phyloP scores from a whole-genome alignment of 1,140 invertebrate species.

The Scylla paramamosain region DNA sequence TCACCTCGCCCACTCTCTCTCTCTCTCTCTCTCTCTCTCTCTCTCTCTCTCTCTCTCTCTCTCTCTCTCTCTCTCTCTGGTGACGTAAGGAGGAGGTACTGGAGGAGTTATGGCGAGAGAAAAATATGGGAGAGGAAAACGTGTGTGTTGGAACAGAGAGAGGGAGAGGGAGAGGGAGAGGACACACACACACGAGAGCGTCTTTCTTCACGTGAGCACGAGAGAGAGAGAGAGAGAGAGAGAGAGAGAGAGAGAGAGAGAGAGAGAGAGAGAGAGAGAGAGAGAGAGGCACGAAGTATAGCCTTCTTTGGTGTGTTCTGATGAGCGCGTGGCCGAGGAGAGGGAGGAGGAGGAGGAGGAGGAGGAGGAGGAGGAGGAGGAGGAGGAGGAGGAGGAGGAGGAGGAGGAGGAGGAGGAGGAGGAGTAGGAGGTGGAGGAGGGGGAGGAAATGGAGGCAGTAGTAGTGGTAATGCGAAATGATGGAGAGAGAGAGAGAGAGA shows the following conservation, averaged over 20 bases:
- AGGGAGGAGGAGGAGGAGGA: not conserved
- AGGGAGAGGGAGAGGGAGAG: not conserved
- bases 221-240: no score
- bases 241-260: slow-evolving; percentile 2
- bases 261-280: not conserved
- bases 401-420: not conserved
- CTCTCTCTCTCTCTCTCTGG: not conserved
- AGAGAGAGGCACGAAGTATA: not conserved
- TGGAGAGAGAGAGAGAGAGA: slow-evolving; percentile 6
- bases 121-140: not conserved
- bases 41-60: not conserved
- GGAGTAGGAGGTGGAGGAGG: not conserved
- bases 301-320: not conserved
- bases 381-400: not conserved
- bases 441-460: not conserved
- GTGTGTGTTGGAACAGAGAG: not conserved
- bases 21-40: not conserved
- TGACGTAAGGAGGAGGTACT: not conserved
- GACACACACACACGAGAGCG: not conserved
- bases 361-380: not conserved
- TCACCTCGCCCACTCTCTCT: not conserved
- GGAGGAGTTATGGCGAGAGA: not conserved
- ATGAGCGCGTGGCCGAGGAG: not conserved
- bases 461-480: no score
- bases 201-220: no score